A percentile compares a stretch with the other conserved stretches of the same genome.
phyloP scores from a whole-genome alignment of 2,797 vertebrate genomes.

The Craterocephalus amniculus region DNA sequence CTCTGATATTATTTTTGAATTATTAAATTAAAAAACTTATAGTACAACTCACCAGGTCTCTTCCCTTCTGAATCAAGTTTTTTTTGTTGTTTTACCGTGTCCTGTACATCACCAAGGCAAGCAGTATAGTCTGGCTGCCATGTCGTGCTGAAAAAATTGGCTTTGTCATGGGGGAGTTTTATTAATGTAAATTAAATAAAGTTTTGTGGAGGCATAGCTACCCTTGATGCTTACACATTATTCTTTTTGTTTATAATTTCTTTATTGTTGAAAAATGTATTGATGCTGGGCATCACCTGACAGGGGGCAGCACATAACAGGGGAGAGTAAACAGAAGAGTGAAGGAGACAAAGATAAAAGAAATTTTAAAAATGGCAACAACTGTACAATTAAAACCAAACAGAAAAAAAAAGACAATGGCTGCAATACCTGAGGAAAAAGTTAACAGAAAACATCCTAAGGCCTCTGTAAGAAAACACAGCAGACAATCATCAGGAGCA shows the following conservation, averaged over 20 bases:
- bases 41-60: background rate
- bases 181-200: no score
- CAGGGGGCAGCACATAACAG: background rate
- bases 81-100: background rate
- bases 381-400: background rate
- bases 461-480: background rate
- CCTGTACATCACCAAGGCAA: background rate
- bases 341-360: background rate
- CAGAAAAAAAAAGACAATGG: background rate
- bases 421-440: no score
- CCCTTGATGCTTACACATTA: no score
- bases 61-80: no score
- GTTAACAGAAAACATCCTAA: background rate
- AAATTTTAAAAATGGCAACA: background rate
- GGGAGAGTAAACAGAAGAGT: background rate
- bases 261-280: background rate
- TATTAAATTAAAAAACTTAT: background rate
- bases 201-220: no score
- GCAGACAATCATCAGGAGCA: background rate
- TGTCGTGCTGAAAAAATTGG: background rate
- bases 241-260: background rate
- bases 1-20: background rate
- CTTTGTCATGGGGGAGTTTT: background rate
- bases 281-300: background rate
- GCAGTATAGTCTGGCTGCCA: background rate